These are phyloP conservation scores for Cynocephalus volans DNA, from an alignment of 2,113 vertebrate genomes.

Conservation along the genomic window DNA sequence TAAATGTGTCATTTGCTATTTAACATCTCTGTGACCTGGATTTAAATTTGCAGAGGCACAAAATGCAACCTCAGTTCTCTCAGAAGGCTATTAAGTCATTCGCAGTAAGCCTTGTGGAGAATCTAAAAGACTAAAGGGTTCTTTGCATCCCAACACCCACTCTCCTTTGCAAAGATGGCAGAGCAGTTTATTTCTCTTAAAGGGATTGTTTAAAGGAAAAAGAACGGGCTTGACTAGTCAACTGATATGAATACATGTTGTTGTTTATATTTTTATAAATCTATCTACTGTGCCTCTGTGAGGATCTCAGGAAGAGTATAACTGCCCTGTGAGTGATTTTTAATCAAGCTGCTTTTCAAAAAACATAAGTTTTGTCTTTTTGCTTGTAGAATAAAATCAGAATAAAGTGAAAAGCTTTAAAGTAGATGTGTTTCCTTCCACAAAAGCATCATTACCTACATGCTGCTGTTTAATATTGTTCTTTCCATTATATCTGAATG, in stretches of 20 bases:
- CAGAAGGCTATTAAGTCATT: conserved; percentile 89
- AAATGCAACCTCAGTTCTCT: conserved; percentile 91
- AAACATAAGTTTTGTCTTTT: conserved; percentile 71
- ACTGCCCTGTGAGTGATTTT: conserved; percentile 59
- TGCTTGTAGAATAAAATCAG: conserved; percentile 68
- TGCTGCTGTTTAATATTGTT: conserved; percentile 51
- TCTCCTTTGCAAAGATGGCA: conserved; percentile 70
- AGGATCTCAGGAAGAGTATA: conserved; percentile 48
- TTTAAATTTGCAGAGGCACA: conserved; percentile 90
- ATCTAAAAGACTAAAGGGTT: conserved; percentile 84
- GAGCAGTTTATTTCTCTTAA: conserved; percentile 83
- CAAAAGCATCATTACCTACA: conserved; percentile 79
- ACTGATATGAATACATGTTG: conserved; percentile 82
- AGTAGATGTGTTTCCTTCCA: conserved; percentile 64
- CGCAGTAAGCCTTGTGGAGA: conserved; percentile 87
- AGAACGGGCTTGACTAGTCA: conserved; percentile 50
- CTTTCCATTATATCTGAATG: conserved; percentile 2
- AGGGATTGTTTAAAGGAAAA: conserved; percentile 83
- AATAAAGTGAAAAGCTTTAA: conserved; percentile 75
- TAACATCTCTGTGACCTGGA: conserved; percentile 93
- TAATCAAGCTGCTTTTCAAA: conserved; percentile 74
- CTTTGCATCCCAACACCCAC: conserved; percentile 64
- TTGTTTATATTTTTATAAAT: conserved; percentile 81
- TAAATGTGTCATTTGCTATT: conserved; percentile 92
- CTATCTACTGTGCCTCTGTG: conserved; percentile 68